Evolutionary conservation across 2,113 vertebrate species (phyloP).

Genomic region (Pterophyllum scalare): DNA sequence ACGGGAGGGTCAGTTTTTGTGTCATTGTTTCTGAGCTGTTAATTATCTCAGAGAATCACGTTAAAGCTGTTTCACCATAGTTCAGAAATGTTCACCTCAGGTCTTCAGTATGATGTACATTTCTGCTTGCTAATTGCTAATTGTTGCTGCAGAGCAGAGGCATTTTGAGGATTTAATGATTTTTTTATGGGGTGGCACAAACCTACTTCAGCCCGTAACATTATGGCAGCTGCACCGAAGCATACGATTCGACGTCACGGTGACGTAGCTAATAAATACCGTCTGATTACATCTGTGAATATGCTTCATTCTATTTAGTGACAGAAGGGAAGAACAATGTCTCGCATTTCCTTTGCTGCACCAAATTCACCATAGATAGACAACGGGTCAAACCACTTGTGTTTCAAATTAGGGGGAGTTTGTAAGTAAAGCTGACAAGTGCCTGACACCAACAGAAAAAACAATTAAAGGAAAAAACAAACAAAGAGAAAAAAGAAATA

Average conservation of each 20-base stretch:
- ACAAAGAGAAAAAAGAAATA: too few species aligned
- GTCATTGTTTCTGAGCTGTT: not conserved
- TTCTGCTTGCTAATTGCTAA: not conserved
- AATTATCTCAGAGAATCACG: not conserved
- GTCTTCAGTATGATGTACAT: not conserved
- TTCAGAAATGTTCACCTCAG: too few species aligned
- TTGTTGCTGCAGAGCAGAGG: not conserved
- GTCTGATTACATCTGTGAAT: not conserved
- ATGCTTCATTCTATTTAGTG: not conserved
- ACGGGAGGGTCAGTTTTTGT: not conserved
- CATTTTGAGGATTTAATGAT: rapidly evolving
- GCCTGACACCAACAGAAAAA: not conserved
- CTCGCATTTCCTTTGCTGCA: not conserved
- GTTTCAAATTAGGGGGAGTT: too few species aligned
- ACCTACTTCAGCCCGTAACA: not conserved
- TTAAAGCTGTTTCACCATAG: not conserved
- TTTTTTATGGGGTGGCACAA: not conserved
- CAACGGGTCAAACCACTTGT: not conserved
- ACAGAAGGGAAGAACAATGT: not conserved
- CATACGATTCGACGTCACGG: not conserved
- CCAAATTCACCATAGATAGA: not conserved
- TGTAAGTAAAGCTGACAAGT: not conserved
- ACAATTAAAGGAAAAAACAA: not conserved
- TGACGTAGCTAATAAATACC: not conserved
- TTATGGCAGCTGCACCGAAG: not conserved